Percentiles rank a stretch among this genome's conserved stretches.
phyloP scores from a whole-genome alignment of 2,113 vertebrate genomes.

The Tetrax tetrax region DNA sequence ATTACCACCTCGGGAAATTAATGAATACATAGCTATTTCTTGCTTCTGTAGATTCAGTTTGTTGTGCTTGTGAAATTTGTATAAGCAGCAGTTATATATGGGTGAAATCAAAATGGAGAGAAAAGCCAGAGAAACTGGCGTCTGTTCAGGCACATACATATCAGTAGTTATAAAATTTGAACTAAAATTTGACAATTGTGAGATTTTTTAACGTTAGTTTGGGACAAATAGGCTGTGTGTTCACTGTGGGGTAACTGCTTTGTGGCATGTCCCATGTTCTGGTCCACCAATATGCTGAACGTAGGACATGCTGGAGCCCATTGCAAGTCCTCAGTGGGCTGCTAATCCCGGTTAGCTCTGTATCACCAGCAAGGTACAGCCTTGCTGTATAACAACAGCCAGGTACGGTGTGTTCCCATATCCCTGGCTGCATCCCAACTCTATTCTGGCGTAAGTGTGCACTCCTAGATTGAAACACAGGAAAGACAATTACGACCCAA shows the following conservation, averaged over 20 bases:
- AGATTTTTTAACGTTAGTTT: neutral
- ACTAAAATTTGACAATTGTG: neutral
- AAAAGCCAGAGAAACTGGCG: neutral
- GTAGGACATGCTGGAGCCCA: neutral
- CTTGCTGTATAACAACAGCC: neutral
- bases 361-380: neutral
- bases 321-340: accelerated
- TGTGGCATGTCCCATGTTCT: neutral
- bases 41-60: neutral
- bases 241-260: neutral
- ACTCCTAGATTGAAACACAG: neutral
- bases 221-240: neutral
- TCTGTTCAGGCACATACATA: neutral
- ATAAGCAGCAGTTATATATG: neutral
- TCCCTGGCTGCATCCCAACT: neutral
- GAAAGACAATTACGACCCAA: neutral
- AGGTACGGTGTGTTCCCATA: neutral
- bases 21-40: neutral
- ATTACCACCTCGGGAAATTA: neutral
- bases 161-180: neutral
- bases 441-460: neutral
- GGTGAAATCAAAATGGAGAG: neutral
- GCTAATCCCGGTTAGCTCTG: neutral
- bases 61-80: neutral
- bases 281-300: neutral